These are phyloP conservation scores for Geococcyx californianus DNA, from an alignment of 2,113 vertebrate genomes.

Conservation along the genomic window DNA sequence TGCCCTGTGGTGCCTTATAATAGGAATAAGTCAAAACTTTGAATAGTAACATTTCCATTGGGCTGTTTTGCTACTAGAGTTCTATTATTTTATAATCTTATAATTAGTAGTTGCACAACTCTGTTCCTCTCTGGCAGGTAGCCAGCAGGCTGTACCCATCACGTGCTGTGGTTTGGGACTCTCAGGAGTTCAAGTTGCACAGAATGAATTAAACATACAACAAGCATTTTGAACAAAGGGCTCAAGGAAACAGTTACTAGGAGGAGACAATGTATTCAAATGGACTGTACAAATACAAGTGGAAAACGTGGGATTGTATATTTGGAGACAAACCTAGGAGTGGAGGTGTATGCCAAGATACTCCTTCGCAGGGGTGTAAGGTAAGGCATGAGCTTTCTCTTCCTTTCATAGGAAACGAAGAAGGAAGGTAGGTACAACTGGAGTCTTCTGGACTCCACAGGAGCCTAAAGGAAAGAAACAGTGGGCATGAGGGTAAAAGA, in stretches of 20 bases:
- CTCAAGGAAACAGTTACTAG: accelerated
- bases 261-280: background rate
- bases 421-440: background rate
- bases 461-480: background rate
- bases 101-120: background rate
- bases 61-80: background rate
- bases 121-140: background rate
- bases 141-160: background rate
- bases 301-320: background rate
- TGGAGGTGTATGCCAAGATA: accelerated
- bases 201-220: background rate
- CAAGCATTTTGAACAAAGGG: background rate
- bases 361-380: background rate
- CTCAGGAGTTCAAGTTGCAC: background rate
- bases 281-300: background rate
- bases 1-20: background rate
- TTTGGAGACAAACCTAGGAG: background rate
- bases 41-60: background rate
- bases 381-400: background rate
- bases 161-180: background rate
- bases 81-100: slow-evolving; percentile 15
- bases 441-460: background rate
- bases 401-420: background rate
- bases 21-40: background rate
- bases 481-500: background rate